These are phyloP conservation scores for Eucera pruinosa DNA, from an alignment of 2,888 invertebrate genomes.

Conservation along the genomic window DNA sequence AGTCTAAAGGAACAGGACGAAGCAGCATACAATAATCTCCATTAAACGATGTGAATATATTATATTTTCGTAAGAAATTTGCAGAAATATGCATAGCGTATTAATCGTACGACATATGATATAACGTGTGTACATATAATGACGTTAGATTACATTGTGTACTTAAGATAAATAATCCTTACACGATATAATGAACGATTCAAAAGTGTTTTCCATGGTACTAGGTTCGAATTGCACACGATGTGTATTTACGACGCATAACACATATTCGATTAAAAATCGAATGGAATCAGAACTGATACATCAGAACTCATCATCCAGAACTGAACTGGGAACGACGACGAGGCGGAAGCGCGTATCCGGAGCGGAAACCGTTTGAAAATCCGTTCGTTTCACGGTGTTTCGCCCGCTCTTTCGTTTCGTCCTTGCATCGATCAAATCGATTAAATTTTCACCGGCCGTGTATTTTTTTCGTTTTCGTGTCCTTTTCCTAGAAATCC, in stretches of 20 bases:
- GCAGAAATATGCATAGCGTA: conserved; percentile 74
- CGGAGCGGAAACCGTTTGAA: not conserved
- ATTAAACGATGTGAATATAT: conserved; percentile 61
- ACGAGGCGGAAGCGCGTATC: conserved; percentile 34
- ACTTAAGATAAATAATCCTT: conserved; percentile 60
- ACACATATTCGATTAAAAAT: conserved; percentile 18
- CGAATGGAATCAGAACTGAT: conserved; percentile 22
- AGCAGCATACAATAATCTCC: conserved; percentile 17
- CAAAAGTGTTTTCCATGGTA: conserved; percentile 49
- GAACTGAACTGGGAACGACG: conserved; percentile 24
- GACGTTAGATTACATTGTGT: conserved; percentile 57
- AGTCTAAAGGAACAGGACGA: conserved; percentile 7
- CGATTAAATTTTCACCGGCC: conserved; percentile 19
- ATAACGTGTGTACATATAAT: conserved; percentile 60
- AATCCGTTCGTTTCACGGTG: not conserved
- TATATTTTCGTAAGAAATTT: conserved; percentile 79
- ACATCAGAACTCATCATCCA: conserved; percentile 14
- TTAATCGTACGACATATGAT: conserved; percentile 66
- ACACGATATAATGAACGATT: conserved; percentile 54
- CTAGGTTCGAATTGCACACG: conserved; percentile 38
- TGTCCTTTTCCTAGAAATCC: conserved; percentile 13
- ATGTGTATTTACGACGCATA: conserved; percentile 22
- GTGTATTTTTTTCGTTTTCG: not conserved
- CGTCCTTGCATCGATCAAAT: not conserved
- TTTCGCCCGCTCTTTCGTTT: conserved; percentile 5